These are phyloP conservation scores for Rhopalosiphum nymphaeae DNA, from an alignment of 2,888 invertebrate species.

Conservation along the genomic window DNA sequence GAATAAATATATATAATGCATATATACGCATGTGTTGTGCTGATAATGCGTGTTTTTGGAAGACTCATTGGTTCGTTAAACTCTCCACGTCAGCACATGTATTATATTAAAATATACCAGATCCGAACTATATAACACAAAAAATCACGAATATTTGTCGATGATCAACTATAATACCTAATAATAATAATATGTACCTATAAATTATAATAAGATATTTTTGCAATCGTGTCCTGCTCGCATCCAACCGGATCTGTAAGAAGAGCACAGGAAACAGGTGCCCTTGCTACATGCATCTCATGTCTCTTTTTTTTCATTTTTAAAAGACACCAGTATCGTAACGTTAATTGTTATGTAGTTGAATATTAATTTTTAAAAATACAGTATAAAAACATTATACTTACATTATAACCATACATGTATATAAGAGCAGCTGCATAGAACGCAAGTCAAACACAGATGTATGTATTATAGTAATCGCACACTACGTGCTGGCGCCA, in stretches of 20 bases:
- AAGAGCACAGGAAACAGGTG: neutral
- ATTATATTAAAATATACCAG: neutral
- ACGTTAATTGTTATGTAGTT: neutral
- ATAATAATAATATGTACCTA: neutral
- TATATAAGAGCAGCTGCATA: constrained; percentile 19
- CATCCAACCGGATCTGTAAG: neutral
- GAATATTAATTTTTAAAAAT: neutral
- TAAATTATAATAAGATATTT: neutral
- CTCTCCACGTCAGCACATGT: neutral
- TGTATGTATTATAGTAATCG: neutral
- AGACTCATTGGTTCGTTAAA: constrained; percentile 21
- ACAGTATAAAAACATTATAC: neutral
- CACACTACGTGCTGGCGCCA: neutral
- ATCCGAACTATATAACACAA: neutral
- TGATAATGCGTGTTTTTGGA: constrained; percentile 25
- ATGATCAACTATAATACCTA: neutral
- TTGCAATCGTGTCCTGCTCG: neutral
- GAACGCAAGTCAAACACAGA: constrained; percentile 35
- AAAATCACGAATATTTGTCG: neutral
- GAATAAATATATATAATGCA: neutral
- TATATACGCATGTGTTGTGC: neutral
- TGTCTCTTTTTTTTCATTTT: neutral
- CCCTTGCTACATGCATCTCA: neutral
- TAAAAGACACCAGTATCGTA: neutral
- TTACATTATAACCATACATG: neutral